Conservation (phyloP, 2,113 vertebrate genomes). For the Hepsetus odoe region DNA sequence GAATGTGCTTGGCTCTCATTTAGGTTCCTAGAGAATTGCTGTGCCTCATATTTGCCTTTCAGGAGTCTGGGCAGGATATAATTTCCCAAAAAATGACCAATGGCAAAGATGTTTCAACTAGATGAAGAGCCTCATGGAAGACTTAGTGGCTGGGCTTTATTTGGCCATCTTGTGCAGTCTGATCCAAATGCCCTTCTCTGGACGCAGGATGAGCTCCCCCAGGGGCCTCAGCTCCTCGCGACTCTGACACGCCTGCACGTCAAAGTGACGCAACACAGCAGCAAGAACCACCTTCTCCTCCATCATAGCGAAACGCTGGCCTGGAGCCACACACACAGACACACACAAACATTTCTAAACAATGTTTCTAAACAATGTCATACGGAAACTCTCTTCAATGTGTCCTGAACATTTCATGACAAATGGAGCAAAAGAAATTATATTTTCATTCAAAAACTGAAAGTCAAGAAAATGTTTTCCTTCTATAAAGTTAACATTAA, state of each 20-base stretch:
- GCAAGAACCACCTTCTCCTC: constrained; percentile 86
- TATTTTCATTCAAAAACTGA: no score
- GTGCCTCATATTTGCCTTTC: not conserved
- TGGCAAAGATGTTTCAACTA: not conserved
- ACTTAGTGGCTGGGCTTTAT: not conserved
- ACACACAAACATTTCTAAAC: not conserved
- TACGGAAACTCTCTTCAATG: no score
- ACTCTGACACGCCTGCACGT: constrained; percentile 76
- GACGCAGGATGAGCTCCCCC: constrained; percentile 84
- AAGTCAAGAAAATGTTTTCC: no score
- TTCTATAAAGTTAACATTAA: no score
- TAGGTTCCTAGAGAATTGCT: not conserved
- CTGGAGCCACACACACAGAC: constrained; percentile 61
- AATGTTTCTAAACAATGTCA: not conserved
- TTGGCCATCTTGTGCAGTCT: constrained; percentile 71
- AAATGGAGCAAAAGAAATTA: no score
- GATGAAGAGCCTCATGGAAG: not conserved
- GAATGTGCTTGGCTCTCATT: not conserved
- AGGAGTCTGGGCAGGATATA: not conserved
- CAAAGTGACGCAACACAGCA: constrained; percentile 76
- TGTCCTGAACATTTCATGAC: no score
- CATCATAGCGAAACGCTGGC: constrained; percentile 84
- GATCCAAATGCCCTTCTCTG: constrained; percentile 82
- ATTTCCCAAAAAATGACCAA: not conserved
- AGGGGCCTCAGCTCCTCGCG: constrained; percentile 73